These are phyloP conservation scores for Philotrypesis tridentata DNA, from an alignment of 1,140 invertebrate species.

Conservation along the genomic window DNA sequence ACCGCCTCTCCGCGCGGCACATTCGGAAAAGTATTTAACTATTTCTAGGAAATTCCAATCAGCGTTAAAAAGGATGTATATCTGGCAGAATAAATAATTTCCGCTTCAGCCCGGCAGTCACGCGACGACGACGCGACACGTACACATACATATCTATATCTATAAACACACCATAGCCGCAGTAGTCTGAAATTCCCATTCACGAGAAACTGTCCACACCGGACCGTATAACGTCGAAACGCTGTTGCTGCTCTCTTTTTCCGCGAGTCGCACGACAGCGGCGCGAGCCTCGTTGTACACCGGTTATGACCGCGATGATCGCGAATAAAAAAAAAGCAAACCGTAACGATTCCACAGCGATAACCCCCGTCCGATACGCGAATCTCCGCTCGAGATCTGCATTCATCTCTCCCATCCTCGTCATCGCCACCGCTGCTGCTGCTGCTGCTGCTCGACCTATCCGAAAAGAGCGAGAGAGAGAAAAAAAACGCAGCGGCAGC, in stretches of 20 bases:
- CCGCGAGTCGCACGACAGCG: not conserved
- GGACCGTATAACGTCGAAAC: not conserved
- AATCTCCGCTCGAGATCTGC: not conserved
- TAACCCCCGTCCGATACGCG: not conserved
- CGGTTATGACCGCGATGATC: no score
- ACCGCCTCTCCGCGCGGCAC: no score
- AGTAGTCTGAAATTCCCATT: not conserved
- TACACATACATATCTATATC: no score
- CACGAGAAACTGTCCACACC: not conserved
- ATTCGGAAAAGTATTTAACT: not conserved
- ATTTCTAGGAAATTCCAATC: constrained; percentile 29
- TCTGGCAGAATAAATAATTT: constrained; percentile 13
- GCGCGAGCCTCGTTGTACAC: no score
- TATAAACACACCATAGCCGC: no score
- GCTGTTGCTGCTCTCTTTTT: not conserved
- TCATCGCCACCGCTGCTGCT: not conserved
- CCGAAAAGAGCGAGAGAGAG: not conserved
- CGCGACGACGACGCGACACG: not conserved
- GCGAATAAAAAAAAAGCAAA: no score
- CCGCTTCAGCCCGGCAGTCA: constrained; percentile 6
- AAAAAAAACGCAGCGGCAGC: not conserved
- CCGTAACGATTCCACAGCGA: not conserved
- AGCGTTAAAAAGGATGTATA: constrained; percentile 16
- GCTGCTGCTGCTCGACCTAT: no score
- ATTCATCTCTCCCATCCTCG: not conserved